phyloP scores from a whole-genome alignment of 2,888 invertebrate genomes.

The Scelioninae gen. 2 region DNA sequence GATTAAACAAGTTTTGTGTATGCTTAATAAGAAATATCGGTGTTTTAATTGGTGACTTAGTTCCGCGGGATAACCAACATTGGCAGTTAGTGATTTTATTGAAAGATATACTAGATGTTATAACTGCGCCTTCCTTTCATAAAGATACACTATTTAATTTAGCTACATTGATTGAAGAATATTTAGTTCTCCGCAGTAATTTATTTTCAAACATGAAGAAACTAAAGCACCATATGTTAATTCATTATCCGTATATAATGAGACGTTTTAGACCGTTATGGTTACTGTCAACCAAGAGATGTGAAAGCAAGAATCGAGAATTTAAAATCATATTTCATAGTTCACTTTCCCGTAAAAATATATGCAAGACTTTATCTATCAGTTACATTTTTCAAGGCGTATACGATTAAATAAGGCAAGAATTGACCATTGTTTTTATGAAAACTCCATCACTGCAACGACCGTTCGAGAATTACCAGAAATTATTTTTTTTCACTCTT shows the following conservation, averaged over 20 bases:
- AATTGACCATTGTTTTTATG: too few relatives aligned
- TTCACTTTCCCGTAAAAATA: slow-evolving; percentile 6
- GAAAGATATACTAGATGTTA: too few relatives aligned
- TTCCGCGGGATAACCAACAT: too few relatives aligned
- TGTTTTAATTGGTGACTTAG: slow-evolving; percentile 47
- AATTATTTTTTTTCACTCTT: too few relatives aligned
- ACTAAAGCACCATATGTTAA: slow-evolving; percentile 59
- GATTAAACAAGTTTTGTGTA: too few relatives aligned
- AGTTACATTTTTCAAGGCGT: too few relatives aligned
- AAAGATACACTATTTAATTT: slow-evolving; percentile 7
- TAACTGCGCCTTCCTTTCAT: slow-evolving; percentile 2
- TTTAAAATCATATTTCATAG: slow-evolving; percentile 16
- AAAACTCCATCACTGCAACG: too few relatives aligned
- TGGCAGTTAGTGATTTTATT: too few relatives aligned
- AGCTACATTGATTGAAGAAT: background rate
- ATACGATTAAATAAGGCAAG: too few relatives aligned
- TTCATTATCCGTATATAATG: slow-evolving; percentile 30
- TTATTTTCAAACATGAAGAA: slow-evolving; percentile 36
- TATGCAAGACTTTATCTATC: too few relatives aligned
- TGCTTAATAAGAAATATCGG: too few relatives aligned
- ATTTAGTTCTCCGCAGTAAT: background rate
- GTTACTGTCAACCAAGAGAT: slow-evolving; percentile 15
- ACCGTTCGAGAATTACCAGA: too few relatives aligned
- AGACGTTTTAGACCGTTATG: slow-evolving; percentile 13
- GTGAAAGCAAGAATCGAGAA: slow-evolving; percentile 31